These are phyloP conservation scores for Camponotus floridanus DNA, from an alignment of 1,140 invertebrate species.

Conservation along the genomic window DNA sequence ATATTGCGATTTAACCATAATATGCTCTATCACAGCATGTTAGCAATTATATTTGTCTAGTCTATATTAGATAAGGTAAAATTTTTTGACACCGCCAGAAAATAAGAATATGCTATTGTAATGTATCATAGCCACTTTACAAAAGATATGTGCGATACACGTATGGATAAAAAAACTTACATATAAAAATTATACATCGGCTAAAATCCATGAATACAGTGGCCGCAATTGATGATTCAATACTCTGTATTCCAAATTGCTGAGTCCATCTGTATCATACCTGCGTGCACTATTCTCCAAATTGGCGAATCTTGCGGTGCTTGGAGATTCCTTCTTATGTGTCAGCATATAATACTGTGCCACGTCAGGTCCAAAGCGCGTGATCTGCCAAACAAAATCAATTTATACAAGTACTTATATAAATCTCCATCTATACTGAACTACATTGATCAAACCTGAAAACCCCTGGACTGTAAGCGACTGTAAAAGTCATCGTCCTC, in stretches of 20 bases:
- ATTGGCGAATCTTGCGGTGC: conserved; percentile 87
- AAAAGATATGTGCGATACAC: neutral
- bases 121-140: neutral
- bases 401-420: neutral
- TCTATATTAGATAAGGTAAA: neutral
- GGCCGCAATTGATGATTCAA: conserved; percentile 82
- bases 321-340: conserved; percentile 89
- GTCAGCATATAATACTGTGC: conserved; percentile 93
- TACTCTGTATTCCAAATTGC: conserved; percentile 86
- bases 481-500: conserved; percentile 96
- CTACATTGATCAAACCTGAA: conserved; percentile 74
- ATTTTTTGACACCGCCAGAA: neutral
- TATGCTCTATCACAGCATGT: conserved; percentile 37
- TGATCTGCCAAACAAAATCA: conserved; percentile 85
- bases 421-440: neutral
- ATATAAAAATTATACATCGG: conserved; percentile 76
- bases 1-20: conserved; percentile 18
- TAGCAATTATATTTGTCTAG: conserved; percentile 14
- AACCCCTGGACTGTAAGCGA: conserved; percentile 82
- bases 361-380: conserved; percentile 90
- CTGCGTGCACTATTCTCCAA: conserved; percentile 87
- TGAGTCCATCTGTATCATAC: conserved; percentile 89
- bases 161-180: neutral
- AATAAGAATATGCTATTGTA: neutral
- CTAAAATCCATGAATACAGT: conserved; percentile 84